Evolutionary conservation across 1,140 invertebrate species (phyloP), one percentile per base, ranked within the genome.

Genomic region (Sycophila sp.): DNA sequence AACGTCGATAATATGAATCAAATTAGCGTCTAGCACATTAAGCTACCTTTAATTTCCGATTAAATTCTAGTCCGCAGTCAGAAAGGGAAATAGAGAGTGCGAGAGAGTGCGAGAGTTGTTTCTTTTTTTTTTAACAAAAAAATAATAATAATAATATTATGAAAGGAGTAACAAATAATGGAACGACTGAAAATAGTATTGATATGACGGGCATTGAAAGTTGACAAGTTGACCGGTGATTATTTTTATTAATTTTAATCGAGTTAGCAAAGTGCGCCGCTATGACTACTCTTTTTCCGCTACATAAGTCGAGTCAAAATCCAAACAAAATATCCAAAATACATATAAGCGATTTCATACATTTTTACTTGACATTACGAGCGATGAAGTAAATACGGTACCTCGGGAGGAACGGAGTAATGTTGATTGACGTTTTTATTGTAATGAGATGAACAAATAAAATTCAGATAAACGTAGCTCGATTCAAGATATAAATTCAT

Each of bases 31-130:
- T 83, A 85, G 76, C 81, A 81, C 80, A 81, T 81, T 82, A 83
- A 84, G 82, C 77, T 77, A 80, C 76, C 81, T 82, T 82, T 84
- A 81, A 83, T 83, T 81, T 82, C 77, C 76, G 73, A 83, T 83
- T 81, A 83, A 85, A 81, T 83, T 85, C 82, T 85, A 85, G 82
- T 85, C 82, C 74, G 77, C 81, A 80, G 76, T 81, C 80, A n/a
- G 70, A 82, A 77, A 58, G 30, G 73, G 34, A 79, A 73, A 64
- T 59, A 62, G 42, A 71, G 68, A 76, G n/a, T n/a, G n/a, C n/a
- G n/a, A n/a, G 76, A 71, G 74, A 73, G 69, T 65, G 72, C 70
- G 72, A 76, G 74, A 75, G 75, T n/a, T 64, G 26, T 63, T 72
- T 72, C 68, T 62, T 62, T 42, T 75, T n/a, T n/a, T 74, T 75